phyloP scores from a whole-genome alignment of 1,140 invertebrate genomes.

The Procambarus virginalis region DNA sequence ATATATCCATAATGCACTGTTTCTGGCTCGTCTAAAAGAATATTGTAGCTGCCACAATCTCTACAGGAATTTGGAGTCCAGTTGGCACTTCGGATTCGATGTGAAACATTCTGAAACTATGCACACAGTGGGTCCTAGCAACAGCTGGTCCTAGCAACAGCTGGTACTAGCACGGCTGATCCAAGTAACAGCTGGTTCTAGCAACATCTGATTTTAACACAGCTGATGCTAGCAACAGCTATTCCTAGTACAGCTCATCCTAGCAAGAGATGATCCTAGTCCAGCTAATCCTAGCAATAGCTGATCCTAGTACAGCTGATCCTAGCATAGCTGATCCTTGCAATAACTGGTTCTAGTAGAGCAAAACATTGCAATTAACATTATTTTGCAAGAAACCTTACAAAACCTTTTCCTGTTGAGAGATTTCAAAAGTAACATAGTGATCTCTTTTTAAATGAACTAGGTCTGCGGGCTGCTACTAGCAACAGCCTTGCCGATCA shows the following conservation, averaged over 20 bases:
- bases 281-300: not conserved
- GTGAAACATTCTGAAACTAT: slow-evolving; percentile 23
- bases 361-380: not conserved
- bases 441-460: not conserved
- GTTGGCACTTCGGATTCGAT: slow-evolving; percentile 64
- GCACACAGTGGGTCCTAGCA: not conserved
- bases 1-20: slow-evolving; percentile 54
- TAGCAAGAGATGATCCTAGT: not conserved
- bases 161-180: not conserved
- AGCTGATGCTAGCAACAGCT: not conserved
- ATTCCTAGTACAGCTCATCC: not conserved
- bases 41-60: slow-evolving; percentile 63
- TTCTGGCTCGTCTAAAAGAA: slow-evolving; percentile 50
- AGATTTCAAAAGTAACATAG: not conserved
- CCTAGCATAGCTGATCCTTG: no score
- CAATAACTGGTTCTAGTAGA: not conserved
- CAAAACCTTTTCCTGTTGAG: not conserved
- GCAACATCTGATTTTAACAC: not conserved
- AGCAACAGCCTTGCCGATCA: no score
- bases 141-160: not conserved
- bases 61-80: slow-evolving; percentile 51
- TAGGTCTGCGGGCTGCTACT: no score
- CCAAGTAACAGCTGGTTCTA: not conserved
- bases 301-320: not conserved
- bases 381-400: not conserved